phyloP scores from a whole-genome alignment of 2,888 invertebrate species.

The Aricia artaxerxes region DNA sequence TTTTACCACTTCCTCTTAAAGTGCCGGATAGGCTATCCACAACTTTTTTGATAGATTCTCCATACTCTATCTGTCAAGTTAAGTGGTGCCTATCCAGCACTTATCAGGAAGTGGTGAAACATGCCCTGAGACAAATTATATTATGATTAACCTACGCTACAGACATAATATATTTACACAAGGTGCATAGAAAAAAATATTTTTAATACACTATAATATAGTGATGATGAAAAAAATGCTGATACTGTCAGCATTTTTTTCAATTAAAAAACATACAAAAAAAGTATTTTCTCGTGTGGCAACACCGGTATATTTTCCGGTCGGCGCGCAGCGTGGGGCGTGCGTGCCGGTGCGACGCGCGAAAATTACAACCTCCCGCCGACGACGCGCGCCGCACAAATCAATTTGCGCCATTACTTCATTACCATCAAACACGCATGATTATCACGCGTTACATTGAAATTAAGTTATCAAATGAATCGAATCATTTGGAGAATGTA shows the following conservation, averaged over 20 bases:
- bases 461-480: neutral
- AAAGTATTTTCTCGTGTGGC: too few relatives aligned
- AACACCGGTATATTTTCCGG: conserved; percentile 44
- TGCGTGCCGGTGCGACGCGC: conserved; percentile 58
- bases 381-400: conserved; percentile 56
- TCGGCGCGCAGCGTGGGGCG: conserved; percentile 60
- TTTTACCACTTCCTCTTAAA: too few relatives aligned
- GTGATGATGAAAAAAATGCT: too few relatives aligned
- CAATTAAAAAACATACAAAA: neutral
- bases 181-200: neutral
- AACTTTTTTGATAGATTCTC: too few relatives aligned
- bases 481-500: neutral
- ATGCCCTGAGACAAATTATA: neutral
- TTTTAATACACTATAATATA: neutral
- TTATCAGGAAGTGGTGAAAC: too few relatives aligned
- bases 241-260: neutral
- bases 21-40: too few relatives aligned
- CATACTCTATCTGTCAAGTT: too few relatives aligned
- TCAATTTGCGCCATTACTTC: conserved; percentile 64
- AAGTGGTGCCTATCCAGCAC: too few relatives aligned
- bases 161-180: too few relatives aligned
- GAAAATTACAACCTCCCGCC: conserved; percentile 71
- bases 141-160: too few relatives aligned
- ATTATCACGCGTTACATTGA: neutral
- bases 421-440: conserved; percentile 30